phyloP scores from a whole-genome alignment of 2,797 vertebrate species.

The Cercopithecus mitis region DNA sequence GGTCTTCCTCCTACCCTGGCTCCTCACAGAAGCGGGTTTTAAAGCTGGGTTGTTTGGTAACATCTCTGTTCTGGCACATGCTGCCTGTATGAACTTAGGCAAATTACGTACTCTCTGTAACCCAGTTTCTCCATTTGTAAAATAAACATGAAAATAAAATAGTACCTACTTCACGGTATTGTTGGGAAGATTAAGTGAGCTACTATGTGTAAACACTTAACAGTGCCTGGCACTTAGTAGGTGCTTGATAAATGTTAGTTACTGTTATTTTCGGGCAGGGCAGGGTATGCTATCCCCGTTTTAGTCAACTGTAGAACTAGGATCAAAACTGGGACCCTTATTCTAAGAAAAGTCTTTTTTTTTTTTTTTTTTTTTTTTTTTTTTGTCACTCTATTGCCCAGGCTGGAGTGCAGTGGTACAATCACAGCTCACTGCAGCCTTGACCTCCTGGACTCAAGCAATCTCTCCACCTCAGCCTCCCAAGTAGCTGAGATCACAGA shows the following conservation, averaged over 20 bases:
- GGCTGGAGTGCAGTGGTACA: neutral
- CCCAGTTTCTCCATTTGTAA: neutral
- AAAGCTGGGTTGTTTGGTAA: neutral
- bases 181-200: neutral
- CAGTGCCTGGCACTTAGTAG: neutral
- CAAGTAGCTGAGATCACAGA: neutral
- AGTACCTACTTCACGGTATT: neutral
- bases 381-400: neutral
- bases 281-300: neutral
- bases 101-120: neutral
- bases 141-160: constrained; percentile 10
- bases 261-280: neutral
- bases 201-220: neutral
- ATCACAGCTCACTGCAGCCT: neutral
- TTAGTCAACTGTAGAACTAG: neutral
- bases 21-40: neutral
- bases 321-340: neutral
- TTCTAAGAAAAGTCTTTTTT: neutral
- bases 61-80: neutral
- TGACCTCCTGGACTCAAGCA: neutral
- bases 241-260: constrained; percentile 4
- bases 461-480: neutral
- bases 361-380: neutral
- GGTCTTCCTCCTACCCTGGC: neutral
- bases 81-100: neutral